Percentiles rank a stretch among this genome's conserved stretches.
These are phyloP conservation scores for Salminus brasiliensis DNA, from an alignment of 2,113 vertebrate species.

Conservation along the genomic window DNA sequence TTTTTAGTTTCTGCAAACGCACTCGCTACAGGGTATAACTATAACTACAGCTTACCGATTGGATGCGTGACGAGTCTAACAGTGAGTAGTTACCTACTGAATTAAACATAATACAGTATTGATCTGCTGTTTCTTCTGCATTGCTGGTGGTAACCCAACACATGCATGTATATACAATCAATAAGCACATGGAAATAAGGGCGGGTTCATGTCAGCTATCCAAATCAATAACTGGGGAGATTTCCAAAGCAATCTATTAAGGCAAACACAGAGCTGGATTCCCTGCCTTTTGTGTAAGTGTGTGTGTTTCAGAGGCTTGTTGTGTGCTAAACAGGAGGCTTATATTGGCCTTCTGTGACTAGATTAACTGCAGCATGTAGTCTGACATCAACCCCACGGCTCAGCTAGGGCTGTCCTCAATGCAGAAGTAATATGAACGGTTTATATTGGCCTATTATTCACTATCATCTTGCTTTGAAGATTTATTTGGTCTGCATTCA, in stretches of 20 bases:
- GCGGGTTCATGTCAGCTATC: conserved; percentile 4
- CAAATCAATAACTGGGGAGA: conserved; percentile 35
- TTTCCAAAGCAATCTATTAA: conserved; percentile 27
- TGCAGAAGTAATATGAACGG: neutral
- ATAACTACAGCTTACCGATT: neutral
- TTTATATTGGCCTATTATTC: too few relatives aligned
- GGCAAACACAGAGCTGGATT: neutral
- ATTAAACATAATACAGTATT: conserved; percentile 24
- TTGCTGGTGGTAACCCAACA: neutral
- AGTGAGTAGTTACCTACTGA: conserved; percentile 8
- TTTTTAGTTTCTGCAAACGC: too few relatives aligned
- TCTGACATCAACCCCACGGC: neutral
- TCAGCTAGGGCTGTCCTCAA: neutral
- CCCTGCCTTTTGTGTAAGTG: neutral
- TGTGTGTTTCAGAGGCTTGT: neutral
- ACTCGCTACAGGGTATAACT: too few relatives aligned
- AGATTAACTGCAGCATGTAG: neutral
- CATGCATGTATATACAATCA: conserved; percentile 20
- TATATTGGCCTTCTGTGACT: neutral
- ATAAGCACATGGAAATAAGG: conserved; percentile 28
- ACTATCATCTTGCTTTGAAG: too few relatives aligned
- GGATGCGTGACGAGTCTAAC: neutral
- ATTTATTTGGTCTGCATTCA: too few relatives aligned
- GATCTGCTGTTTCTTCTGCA: conserved; percentile 1
- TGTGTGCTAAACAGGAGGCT: neutral